Base-by-base conservation (phyloP, 2,888 invertebrate species). In the Formica aserva region DNA sequence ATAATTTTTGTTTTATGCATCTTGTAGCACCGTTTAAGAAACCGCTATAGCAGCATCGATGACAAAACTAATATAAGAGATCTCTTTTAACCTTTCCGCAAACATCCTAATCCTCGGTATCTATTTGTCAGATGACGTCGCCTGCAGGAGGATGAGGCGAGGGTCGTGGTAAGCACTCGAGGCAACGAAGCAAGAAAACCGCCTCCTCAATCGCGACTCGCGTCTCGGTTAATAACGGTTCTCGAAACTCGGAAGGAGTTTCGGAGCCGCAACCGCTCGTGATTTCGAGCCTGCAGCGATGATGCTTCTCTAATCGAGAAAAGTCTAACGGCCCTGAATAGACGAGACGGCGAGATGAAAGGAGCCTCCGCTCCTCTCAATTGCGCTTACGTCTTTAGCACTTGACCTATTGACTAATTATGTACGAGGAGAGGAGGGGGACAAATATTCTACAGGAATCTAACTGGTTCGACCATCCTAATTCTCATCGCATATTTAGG, bases 351-450 rank as follows among this genome's bases (percentile, higher is more conserved):
- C 86, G 48, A 91, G 90, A 91, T 90, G 91, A 90, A 90, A 90
- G 91, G 85, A 85, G 77, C 52, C 80, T 65, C 80, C 69, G 57
- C 57, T 57, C 52, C 66, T 86, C 75, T 87, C 91, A 90, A 91
- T 91, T 91, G 88, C 91, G 83, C 85, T 83, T 81, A 85, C 71
- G 82, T 63, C 82, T 89, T 84, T 77, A 86, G 29, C 86, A 89
- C 85, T 89, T 90, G 89, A 90, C 89, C 90, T 86, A 85, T 88
- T 90, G 87, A 85, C 90, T 75, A 84, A 88, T 85, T 90, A 83
- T 87, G 85, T 85, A 83, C 87, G n/a, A n/a, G n/a, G 8, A n/a
- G 52, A 18, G n/a, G n/a, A 5, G 15, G 48, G 6, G 18, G 15
- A 52, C 87, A 85, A 88, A 88, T 35, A 35, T 89, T 90, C 45